Percentiles rank a stretch among this genome's conserved stretches.
Conservation (phyloP, 2,797 vertebrate genomes). For the Sebastes steindachneri region DNA sequence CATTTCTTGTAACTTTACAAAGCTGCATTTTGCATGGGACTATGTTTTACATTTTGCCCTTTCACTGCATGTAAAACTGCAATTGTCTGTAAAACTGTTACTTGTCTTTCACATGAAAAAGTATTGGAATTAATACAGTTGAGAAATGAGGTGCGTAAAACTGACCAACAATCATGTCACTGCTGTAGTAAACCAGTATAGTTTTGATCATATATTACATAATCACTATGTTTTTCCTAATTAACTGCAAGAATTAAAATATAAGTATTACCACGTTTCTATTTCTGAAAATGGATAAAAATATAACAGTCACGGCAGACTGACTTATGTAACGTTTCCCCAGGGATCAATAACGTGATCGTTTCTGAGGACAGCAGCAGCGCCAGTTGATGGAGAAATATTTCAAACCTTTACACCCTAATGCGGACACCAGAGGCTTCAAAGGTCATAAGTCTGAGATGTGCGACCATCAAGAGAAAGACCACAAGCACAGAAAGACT, state of each 20-base stretch:
- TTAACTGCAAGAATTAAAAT: background rate
- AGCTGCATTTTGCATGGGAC: background rate
- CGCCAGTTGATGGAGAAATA: constrained; percentile 67
- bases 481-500: constrained; percentile 45
- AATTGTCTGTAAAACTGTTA: background rate
- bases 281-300: background rate
- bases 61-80: background rate
- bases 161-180: background rate
- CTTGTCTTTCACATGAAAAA: background rate
- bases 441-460: constrained; percentile 32
- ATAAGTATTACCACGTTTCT: background rate
- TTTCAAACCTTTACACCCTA: constrained; percentile 47
- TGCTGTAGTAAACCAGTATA: background rate
- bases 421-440: constrained; percentile 12
- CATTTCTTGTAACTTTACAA: background rate
- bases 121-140: background rate
- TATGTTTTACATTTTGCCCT: background rate
- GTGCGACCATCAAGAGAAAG: constrained; percentile 55
- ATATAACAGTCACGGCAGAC: background rate
- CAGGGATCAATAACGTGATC: constrained; percentile 1
- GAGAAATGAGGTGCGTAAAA: background rate
- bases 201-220: background rate
- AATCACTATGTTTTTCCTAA: background rate
- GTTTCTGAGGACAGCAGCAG: constrained; percentile 27
- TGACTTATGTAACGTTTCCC: constrained; percentile 5